Evolutionary conservation across 2,797 vertebrate species (phyloP), one percentile per base, ranked within the genome.

Genomic region (Danionella dracula): DNA sequence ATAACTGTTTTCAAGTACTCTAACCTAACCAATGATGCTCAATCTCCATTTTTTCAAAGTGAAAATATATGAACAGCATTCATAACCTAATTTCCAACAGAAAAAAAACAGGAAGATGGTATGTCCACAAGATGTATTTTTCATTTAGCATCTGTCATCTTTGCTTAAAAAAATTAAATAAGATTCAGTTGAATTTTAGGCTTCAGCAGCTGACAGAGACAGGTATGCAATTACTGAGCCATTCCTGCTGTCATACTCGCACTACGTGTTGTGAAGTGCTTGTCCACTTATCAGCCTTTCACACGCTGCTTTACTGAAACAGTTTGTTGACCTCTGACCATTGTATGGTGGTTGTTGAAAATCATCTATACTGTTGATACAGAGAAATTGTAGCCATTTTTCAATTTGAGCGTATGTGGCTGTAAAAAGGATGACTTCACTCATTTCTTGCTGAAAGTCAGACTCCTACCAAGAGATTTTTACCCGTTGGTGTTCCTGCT

Each of bases 151-250:
- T n/a, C n/a, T n/a, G n/a, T n/a, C n/a, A n/a, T n/a, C n/a, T n/a
- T n/a, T n/a, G n/a, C n/a, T n/a, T n/a, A 12, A 29, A 23, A 23
- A 23, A 12, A 17, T 5, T 6, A 38, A 10, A 40, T 31, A 31
- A 1, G 15, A 12, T 50, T 50, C 5, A 53, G 29, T 17, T 40
- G 45, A 20, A 50, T 20, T 62, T 40, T 38, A 40, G 59, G 8
- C 34, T 50, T 29, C 34, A 50, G 4, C 19, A 40, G 12, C 12
- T 34, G 37, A 51, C 17, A 53, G 23, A 21, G 37, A 21, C 37
- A 51, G 27, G 37, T 50, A 50, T 49, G 45, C 37, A 42, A 63
- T 51, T 53, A 51, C 46, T 51, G 46, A 20, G 16, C 37, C 48
- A 32, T 63, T 41, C 60, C 37, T 50, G 21, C 59, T 50, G 15